A percentile compares a stretch with the other conserved stretches of the same genome.
Evolutionary conservation across 2,797 vertebrate species (phyloP).

Genomic region (Ara ararauna): DNA sequence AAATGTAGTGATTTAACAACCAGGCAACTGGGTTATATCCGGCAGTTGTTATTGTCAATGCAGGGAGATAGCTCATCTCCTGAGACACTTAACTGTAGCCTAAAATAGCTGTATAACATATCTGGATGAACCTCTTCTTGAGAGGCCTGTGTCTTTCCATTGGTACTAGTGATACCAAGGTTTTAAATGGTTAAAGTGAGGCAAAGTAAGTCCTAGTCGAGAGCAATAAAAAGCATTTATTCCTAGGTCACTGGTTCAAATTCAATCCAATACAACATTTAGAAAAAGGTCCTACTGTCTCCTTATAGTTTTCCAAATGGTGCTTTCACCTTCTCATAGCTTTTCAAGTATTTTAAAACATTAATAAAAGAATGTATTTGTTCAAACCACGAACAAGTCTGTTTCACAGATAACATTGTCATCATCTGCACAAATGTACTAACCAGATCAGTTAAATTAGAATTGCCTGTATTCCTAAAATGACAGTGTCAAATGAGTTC

Average conservation of each 20-base stretch:
- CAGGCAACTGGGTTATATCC: background rate
- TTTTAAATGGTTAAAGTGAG: background rate
- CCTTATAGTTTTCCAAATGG: background rate
- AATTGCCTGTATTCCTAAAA: background rate
- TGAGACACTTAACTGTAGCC: background rate
- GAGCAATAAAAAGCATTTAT: background rate
- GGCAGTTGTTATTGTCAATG: background rate
- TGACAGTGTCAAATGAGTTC: background rate
- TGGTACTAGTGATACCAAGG: background rate
- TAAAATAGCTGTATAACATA: background rate
- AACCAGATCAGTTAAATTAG: background rate
- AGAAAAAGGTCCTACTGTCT: background rate
- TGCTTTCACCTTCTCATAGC: background rate
- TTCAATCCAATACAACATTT: background rate
- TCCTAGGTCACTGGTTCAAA: background rate
- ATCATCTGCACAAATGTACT: background rate
- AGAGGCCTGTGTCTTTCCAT: background rate
- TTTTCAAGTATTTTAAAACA: background rate
- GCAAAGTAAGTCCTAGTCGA: background rate
- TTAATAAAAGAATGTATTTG: background rate
- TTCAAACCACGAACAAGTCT: background rate
- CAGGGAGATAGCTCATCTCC: background rate
- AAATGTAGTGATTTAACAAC: background rate
- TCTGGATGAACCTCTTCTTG: background rate
- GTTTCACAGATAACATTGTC: background rate